These are phyloP conservation scores for Enteromius trimaculatus DNA, from an alignment of 2,797 vertebrate species.

Conservation along the genomic window DNA sequence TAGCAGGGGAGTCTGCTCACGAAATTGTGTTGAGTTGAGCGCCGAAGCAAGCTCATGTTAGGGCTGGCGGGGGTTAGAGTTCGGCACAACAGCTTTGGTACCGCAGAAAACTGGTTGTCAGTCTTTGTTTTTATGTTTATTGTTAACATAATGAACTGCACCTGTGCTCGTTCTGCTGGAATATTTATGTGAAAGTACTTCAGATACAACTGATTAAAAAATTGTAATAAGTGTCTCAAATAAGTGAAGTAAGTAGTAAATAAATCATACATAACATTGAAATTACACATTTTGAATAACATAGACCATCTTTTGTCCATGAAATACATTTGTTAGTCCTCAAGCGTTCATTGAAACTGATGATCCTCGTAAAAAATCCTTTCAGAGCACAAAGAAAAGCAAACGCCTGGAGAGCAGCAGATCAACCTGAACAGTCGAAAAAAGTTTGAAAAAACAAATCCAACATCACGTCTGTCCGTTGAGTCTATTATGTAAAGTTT, in stretches of 20 bases:
- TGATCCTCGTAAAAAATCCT: background rate
- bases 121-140: no score
- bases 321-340: background rate
- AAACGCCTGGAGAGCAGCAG: background rate
- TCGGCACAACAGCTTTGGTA: no score
- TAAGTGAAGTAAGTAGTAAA: background rate
- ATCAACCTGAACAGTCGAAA: background rate
- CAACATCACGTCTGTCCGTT: background rate
- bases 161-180: accelerated
- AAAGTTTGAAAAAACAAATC: background rate
- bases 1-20: no score
- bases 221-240: no score
- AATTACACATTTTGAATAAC: background rate
- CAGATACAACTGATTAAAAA: background rate
- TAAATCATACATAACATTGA: no score
- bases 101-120: no score
- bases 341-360: background rate
- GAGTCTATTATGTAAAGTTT: background rate
- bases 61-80: no score
- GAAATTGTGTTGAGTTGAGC: no score
- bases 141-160: background rate
- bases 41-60: no score
- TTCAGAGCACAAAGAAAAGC: background rate
- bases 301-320: background rate
- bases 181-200: background rate